Conservation (phyloP, 2,797 vertebrate species). For the Antrozous pallidus region DNA sequence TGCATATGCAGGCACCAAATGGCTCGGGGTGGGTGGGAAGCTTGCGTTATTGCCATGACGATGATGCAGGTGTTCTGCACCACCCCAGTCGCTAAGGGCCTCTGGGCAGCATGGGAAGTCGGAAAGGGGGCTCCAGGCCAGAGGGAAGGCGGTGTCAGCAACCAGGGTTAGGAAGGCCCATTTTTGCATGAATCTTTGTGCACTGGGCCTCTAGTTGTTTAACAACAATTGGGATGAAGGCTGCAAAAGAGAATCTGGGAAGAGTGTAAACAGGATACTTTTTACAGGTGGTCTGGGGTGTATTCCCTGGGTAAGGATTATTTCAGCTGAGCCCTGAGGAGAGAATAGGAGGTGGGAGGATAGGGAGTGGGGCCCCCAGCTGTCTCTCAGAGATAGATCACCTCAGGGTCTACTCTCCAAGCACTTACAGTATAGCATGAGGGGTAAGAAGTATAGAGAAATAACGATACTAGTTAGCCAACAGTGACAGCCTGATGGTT, state of each 20-base stretch:
- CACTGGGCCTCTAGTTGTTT: background rate
- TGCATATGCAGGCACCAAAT: no score
- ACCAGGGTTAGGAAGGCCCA: no score
- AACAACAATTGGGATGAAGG: conserved; percentile 13
- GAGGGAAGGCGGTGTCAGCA: no score
- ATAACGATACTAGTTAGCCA: background rate
- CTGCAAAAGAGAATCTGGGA: background rate
- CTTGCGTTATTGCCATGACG: no score
- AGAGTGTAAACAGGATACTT: background rate
- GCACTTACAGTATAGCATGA: background rate
- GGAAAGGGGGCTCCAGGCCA: no score
- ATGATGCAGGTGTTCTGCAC: no score
- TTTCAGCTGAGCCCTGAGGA: background rate
- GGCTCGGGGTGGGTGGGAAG: no score
- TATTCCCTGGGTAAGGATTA: background rate
- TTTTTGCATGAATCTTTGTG: no score
- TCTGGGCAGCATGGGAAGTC: no score
- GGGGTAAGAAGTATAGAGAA: background rate
- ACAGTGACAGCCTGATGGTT: background rate
- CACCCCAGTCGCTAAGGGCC: no score
- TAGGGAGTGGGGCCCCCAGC: background rate
- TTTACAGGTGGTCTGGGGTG: background rate
- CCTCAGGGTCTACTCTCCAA: background rate
- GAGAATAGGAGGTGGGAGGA: background rate
- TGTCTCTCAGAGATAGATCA: background rate